Evolutionary conservation across 2,797 vertebrate species (phyloP), one percentile per base, ranked within the genome.

Genomic region (Parauchenoglanis ngamensis): DNA sequence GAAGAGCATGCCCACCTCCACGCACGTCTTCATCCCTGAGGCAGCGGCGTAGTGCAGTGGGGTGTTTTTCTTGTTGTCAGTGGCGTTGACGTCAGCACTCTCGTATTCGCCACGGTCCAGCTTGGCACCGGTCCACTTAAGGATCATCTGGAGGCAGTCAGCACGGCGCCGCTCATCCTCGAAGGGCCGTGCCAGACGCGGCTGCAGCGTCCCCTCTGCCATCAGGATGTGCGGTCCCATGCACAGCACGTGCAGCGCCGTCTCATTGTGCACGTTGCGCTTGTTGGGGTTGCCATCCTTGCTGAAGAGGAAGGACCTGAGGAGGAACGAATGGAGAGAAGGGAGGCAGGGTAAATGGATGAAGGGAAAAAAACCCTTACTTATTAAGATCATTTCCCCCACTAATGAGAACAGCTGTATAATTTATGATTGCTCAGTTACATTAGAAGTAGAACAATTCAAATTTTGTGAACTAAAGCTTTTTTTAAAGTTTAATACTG

Each of bases 271-370:
- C 89, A 99, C 94, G 61, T 99, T 99, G 82, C 98, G 96, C 92
- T 99, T 99, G 93, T 99, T 99, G 85, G 98, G 98, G 95, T 99
- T 99, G 83, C 98, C 98, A 88, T 99, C 98, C 95, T 98, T 97
- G 92, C 94, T 97, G 90, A 96, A 96, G 82, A 99, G 97, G 93
- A 99, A 99, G 89, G 95, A 97, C 95, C 98, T 99, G 91, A 70
- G 91, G 11, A 11, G 59, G 72, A 87, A 87, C 78, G 83, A 0
- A 49, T 61, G 67, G 44, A 13, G 87, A 90, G 35, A 44, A 46
- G 54, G 28, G 23, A n/a, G 7, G 13, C 46, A 57, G 17, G 56
- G 25, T 21, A 12, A 85, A n/a, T 67, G 10, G 8, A 10, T 70
- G 7, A 2, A 52, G 4, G 28, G 46, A 19, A 49, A n/a, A 21